A percentile compares a stretch with the other conserved stretches of the same genome.
Evolutionary conservation across 2,888 invertebrate species (phyloP).

Genomic region (Cylloceria caligata): DNA sequence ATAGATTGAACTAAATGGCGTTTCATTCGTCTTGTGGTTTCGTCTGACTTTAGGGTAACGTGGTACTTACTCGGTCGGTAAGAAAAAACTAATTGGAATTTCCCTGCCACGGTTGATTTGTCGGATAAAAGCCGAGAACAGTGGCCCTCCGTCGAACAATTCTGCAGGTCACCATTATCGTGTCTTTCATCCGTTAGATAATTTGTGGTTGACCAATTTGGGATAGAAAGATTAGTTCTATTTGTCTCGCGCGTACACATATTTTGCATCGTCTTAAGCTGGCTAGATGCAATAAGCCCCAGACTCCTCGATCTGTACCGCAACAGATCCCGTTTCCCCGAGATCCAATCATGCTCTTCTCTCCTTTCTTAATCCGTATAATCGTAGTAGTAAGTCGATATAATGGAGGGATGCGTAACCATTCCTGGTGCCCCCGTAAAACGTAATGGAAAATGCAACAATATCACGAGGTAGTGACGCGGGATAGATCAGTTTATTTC

Average conservation of each 20-base stretch:
- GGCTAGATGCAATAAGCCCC: neutral
- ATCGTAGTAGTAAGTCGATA: slow-evolving; percentile 7
- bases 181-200: neutral
- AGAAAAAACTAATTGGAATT: too few relatives aligned
- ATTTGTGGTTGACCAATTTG: neutral
- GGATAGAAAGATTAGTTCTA: too few relatives aligned
- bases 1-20: neutral
- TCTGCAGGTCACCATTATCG: neutral
- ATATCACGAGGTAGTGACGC: slow-evolving; percentile 4
- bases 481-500: slow-evolving; percentile 50
- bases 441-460: slow-evolving; percentile 2
- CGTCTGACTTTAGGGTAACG: too few relatives aligned
- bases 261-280: neutral
- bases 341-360: neutral
- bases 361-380: slow-evolving; percentile 3
- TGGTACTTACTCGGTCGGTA: too few relatives aligned
- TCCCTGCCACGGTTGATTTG: neutral
- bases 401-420: slow-evolving; percentile 8
- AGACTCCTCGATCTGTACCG: slow-evolving; percentile 6
- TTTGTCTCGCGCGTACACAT: too few relatives aligned
- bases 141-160: neutral
- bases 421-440: neutral
- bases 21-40: too few relatives aligned
- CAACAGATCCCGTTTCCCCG: slow-evolving; percentile 30
- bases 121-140: neutral